These are phyloP conservation scores for Falco peregrinus DNA, from an alignment of 2,797 vertebrate species.

Conservation along the genomic window DNA sequence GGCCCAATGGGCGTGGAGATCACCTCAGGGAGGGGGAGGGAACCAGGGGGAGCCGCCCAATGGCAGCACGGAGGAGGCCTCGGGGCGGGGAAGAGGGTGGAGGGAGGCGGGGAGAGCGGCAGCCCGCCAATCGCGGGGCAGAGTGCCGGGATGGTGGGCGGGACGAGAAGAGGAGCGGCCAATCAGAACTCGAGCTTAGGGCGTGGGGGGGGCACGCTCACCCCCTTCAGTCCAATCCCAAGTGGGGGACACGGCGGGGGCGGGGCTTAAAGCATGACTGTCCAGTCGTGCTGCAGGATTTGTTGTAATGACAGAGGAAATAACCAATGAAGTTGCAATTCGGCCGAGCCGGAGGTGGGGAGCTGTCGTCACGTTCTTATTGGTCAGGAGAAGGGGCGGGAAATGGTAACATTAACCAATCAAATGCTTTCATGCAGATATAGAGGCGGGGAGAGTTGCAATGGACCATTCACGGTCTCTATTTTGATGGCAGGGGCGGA, in stretches of 20 bases:
- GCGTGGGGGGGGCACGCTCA: neutral
- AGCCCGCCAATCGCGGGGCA: neutral
- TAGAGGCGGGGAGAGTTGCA: accelerated
- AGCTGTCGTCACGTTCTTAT: accelerated
- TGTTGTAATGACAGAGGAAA: accelerated
- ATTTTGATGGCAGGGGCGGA: neutral
- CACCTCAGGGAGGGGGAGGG: neutral
- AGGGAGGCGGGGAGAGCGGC: neutral
- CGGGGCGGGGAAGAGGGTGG: accelerated
- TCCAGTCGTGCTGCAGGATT: accelerated
- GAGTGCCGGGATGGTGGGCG: neutral
- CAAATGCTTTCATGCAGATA: accelerated
- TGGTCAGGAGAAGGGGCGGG: neutral
- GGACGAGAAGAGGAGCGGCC: accelerated
- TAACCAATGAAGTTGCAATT: neutral
- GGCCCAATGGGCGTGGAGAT: neutral
- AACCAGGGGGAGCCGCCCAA: neutral
- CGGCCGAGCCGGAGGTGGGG: accelerated
- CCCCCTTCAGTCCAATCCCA: neutral
- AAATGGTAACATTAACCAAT: accelerated
- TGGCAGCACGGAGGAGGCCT: neutral
- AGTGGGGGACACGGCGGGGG: accelerated
- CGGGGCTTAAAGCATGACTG: accelerated
- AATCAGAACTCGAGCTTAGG: neutral
- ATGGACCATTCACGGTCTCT: accelerated